A percentile compares a stretch with the other conserved stretches of the same genome.
Conservation (phyloP, 2,888 invertebrate species). For the Lasioglossum calceatum region DNA sequence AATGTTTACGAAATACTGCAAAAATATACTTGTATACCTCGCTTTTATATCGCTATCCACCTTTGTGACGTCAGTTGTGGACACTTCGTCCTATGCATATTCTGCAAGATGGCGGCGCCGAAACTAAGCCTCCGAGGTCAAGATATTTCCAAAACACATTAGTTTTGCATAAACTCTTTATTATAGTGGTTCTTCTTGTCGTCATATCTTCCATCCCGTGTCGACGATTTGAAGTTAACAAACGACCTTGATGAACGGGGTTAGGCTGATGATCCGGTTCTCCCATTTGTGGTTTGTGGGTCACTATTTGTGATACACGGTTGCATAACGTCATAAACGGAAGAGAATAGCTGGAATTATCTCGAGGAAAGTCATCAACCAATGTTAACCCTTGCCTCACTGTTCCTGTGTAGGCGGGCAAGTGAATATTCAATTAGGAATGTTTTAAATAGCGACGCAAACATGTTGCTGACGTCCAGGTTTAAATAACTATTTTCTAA, state of each 20-base stretch:
- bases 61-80: no score
- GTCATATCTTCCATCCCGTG: not conserved
- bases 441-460: not conserved
- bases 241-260: slow-evolving; percentile 25
- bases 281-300: slow-evolving; percentile 15
- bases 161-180: no score
- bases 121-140: no score
- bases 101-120: no score
- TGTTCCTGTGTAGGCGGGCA: not conserved
- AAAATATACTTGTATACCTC: no score
- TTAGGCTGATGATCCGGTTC: slow-evolving; percentile 20
- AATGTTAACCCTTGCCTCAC: not conserved
- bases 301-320: slow-evolving; percentile 1
- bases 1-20: no score
- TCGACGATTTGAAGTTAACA: not conserved
- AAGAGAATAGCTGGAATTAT: not conserved
- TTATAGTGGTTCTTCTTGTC: not conserved
- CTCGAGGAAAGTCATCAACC: not conserved
- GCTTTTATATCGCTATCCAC: no score
- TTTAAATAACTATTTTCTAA: not conserved
- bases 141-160: no score
- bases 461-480: not conserved
- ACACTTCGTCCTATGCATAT: no score
- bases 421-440: not conserved
- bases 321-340: slow-evolving; percentile 18